Evolutionary conservation across 2,797 vertebrate genomes (phyloP).

Genomic region (Neosilurus mollespiculum): DNA sequence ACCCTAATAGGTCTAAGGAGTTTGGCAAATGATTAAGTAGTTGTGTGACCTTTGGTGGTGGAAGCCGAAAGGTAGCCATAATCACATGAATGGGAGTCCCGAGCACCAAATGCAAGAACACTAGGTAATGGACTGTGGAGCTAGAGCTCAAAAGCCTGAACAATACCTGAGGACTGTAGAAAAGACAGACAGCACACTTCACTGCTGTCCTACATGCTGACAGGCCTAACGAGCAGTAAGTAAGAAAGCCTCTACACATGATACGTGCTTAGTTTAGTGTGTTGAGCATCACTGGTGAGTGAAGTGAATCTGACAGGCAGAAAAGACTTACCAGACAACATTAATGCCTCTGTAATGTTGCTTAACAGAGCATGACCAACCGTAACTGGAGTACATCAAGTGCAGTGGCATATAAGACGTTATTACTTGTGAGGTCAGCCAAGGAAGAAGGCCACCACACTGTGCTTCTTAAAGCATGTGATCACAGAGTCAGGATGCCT

Average conservation of each 20-base stretch:
- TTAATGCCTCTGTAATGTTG: neutral
- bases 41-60: too few species aligned
- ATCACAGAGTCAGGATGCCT: neutral
- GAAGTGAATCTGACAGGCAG: constrained; percentile 3
- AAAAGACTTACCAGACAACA: neutral
- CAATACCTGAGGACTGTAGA: too few species aligned
- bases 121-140: too few species aligned
- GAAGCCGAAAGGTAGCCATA: too few species aligned
- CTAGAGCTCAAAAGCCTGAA: too few species aligned
- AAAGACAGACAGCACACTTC: too few species aligned
- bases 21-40: too few species aligned
- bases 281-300: neutral
- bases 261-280: neutral
- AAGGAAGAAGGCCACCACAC: neutral
- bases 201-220: too few species aligned
- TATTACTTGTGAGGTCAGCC: neutral
- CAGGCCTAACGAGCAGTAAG: too few species aligned
- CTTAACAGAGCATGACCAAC: neutral
- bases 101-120: too few species aligned
- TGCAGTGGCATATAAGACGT: neutral
- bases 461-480: neutral
- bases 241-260: neutral
- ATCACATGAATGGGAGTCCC: too few species aligned
- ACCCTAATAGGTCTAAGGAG: too few species aligned
- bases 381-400: neutral